Evolutionary conservation across 2,888 invertebrate genomes (phyloP), one percentile per base, ranked within the genome.

Genomic region (Lagria hirta): DNA sequence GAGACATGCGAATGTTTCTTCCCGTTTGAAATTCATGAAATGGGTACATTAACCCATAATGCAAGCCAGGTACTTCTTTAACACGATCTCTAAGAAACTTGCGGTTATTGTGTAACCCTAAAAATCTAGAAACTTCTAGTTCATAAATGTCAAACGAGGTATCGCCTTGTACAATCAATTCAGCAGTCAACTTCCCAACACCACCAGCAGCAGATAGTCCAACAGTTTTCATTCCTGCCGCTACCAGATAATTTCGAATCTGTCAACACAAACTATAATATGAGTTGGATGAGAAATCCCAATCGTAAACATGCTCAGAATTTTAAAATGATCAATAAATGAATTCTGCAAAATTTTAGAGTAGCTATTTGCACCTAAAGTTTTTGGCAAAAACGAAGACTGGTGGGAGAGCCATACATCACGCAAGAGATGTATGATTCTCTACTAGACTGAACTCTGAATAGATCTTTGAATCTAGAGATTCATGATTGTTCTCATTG

Each of bases 181-280:
- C 91, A 0, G 88, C 89, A 0, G 94, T 84, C 1, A 90, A 84
- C 60, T 87, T 81, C 0, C 96, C 97, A n/a, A 96, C 87, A 3
- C 97, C 98, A 0, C 95, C 96, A 0, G 95, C 93, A 4, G 93
- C 89, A 1, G 91, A 89, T 28, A 96, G 86, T n/a, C 97, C 97
- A 16, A 92, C 87, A 0, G 95, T 93, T 75, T 94, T 94, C 86
- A 96, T 92, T 2, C 97, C 98, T 21, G 95, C 92, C 0, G 96
- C 94, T 22, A 98, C 85, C 68, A 84, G 86, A 68, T 95, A 95
- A 64, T 92, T 92, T 56, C 81, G 78, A 57, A 94, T 84, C 87
- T 89, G 35, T n/a, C n/a, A n/a, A n/a, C n/a, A n/a, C n/a, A n/a
- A n/a, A n/a, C n/a, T n/a, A n/a, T n/a, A 65, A 21, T 67, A 54